Evolutionary conservation across 35 echinoderm and acorn worm species (phyloP), one percentile per base, ranked within the genome.

Genomic region (Patiria miniata): DNA sequence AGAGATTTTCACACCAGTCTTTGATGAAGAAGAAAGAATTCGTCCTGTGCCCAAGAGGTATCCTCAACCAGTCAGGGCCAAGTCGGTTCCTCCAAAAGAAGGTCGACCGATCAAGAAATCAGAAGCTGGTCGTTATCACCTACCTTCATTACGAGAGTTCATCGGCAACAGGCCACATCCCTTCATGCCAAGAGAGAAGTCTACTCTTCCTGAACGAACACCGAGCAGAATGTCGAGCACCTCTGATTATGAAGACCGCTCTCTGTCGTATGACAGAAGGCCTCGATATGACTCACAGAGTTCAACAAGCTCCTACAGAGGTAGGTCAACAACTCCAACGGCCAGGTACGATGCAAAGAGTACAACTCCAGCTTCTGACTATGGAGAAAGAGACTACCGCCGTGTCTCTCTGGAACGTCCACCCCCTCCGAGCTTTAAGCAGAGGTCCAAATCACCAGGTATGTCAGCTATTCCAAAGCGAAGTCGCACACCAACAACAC

Each of bases 321-420:
- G 26, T 73, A 73, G 65, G 26, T 73, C 65, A 32, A 73, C 65
- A 10, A 73, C 65, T 73, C 65, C 65, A 73, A 32, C 65, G 8
- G 23, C 65, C 26, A 73, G 34, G 26, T 73, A 73, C 29, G 65
- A 23, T 73, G 42, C 4, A 12, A 47, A 12, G 42, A 47, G 42
- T 47, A 12, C 12, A 47, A 51, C 19, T 58, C 82, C 2, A 84
- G 51, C 19, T 40, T 39, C 40, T 44, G 40, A 33, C 39, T 44
- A 30, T 47, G 57, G 78, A 58, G 60, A 36, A 52, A 82, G 29
- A 65, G 87, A 59, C 39, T 89, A 32, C 61, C 87, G 29, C 78
- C 78, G 18, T 44, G 34, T 57, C 38, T 61, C 81, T 52, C 56
- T 38, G 8, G 81, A 84, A 9, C 83, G 88, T 77, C 88, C 88